These are phyloP conservation scores for Cheirogaleus major DNA, from an alignment of 2,797 vertebrate genomes.

Conservation along the genomic window DNA sequence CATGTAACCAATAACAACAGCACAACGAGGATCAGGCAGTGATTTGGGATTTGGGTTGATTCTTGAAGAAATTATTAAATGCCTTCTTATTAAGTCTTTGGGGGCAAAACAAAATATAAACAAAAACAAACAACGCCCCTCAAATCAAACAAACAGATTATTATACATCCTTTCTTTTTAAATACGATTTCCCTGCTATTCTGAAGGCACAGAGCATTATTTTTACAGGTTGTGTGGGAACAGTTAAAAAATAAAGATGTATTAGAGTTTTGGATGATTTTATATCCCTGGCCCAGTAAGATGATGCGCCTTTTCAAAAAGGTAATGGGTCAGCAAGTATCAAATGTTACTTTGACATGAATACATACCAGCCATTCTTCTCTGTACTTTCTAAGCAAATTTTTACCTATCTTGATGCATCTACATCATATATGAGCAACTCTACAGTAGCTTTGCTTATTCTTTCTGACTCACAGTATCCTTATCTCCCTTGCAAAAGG, in stretches of 20 bases:
- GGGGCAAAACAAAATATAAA: not conserved
- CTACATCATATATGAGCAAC: not conserved
- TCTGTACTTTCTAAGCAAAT: not conserved
- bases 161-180: not conserved
- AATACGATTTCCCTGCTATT: not conserved
- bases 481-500: not conserved
- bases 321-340: not conserved
- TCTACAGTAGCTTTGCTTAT: not conserved
- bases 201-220: not conserved
- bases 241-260: not conserved
- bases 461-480: not conserved
- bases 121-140: not conserved
- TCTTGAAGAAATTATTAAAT: not conserved
- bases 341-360: not conserved
- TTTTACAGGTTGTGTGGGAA: not conserved
- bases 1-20: not conserved
- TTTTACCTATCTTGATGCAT: not conserved
- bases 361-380: not conserved
- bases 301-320: constrained; percentile 9
- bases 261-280: not conserved
- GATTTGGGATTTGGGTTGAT: not conserved
- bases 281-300: not conserved
- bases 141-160: not conserved
- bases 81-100: not conserved
- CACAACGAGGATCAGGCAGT: not conserved